Conservation (phyloP, 2,888 invertebrate genomes). For the Oligia fasciuncula region DNA sequence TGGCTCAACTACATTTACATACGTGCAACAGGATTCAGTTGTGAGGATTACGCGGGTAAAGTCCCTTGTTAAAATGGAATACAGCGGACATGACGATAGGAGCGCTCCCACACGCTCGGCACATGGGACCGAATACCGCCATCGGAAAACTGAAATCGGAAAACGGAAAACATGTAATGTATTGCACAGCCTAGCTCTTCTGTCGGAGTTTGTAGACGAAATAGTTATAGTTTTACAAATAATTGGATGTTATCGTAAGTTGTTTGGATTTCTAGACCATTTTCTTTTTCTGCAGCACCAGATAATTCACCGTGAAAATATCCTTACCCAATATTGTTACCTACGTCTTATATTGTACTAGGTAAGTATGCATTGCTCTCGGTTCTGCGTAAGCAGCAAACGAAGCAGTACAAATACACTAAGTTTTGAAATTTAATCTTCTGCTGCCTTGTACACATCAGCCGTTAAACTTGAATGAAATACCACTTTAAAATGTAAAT, state of each 20-base stretch:
- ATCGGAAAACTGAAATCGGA: neutral
- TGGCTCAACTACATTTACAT: slow-evolving; percentile 25
- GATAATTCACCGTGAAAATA: neutral
- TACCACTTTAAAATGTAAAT: slow-evolving; percentile 25
- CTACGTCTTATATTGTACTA: neutral
- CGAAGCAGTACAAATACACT: slow-evolving; percentile 34
- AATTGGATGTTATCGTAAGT: neutral
- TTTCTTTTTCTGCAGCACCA: neutral
- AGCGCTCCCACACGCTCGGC: neutral
- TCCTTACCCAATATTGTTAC: neutral
- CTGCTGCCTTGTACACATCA: slow-evolving; percentile 1
- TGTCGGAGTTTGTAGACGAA: neutral
- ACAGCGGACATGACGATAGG: slow-evolving; percentile 7
- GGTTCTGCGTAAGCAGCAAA: slow-evolving; percentile 3
- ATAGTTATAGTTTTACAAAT: neutral
- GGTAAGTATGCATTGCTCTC: slow-evolving; percentile 3
- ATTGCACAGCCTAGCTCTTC: neutral
- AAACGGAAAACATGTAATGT: neutral
- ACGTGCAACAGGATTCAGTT: slow-evolving; percentile 38
- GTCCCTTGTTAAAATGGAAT: slow-evolving; percentile 36
- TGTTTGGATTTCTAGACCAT: neutral
- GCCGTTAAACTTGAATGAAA: slow-evolving; percentile 1
- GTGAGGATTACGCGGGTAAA: slow-evolving; percentile 33
- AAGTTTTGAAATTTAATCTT: slow-evolving; percentile 43
- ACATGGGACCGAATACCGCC: slow-evolving; percentile 6